Evolutionary conservation across 2,113 vertebrate species (phyloP), one percentile per base, ranked within the genome.

Genomic region (Menidia beryllina): DNA sequence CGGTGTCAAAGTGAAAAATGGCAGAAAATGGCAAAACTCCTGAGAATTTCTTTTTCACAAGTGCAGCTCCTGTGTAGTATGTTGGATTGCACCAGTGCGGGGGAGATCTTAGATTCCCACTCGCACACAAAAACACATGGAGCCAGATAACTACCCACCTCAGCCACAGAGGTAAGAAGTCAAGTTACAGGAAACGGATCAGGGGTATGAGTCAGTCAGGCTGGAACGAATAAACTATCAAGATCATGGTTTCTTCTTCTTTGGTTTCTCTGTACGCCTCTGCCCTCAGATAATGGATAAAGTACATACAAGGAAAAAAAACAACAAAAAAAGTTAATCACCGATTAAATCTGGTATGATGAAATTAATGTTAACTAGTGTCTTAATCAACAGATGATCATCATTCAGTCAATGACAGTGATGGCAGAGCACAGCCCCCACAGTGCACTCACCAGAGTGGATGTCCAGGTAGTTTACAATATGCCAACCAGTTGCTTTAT

Each of bases 341-440:
- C 9, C 39, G n/a, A 45, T n/a, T n/a, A 27, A 49, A 23, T 2
- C 7, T 62, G 59, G 13, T 8, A 23, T 15, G 45, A 62, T 57
- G 24, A 26, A 25, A 47, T 19, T 45, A 19, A 47, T 63, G 34
- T 49, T 63, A 63, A 49, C 27, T 19, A 63, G 60, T 63, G 20
- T 50, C 60, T 63, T 50, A 49, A 36, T 63, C 60, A 63, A 63
- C 59, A 62, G 59, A 49, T 62, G 43, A 5, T 49, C 59, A 9
- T 48, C 59, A 34, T 48, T 20, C 60, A 63, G 45, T 1, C 59
- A 62, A 23, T 62, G 59, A 48, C 25, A 60, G 41, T 47, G 41
- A 15, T 14, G 26, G 4, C 45, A 63, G 27, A 63, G 7, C 45
- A 49, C 60, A 63, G 27, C 45, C 30, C 14, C 20, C 45, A 49